Conservation (phyloP, 2,113 vertebrate genomes). For the Butorides virescens region DNA sequence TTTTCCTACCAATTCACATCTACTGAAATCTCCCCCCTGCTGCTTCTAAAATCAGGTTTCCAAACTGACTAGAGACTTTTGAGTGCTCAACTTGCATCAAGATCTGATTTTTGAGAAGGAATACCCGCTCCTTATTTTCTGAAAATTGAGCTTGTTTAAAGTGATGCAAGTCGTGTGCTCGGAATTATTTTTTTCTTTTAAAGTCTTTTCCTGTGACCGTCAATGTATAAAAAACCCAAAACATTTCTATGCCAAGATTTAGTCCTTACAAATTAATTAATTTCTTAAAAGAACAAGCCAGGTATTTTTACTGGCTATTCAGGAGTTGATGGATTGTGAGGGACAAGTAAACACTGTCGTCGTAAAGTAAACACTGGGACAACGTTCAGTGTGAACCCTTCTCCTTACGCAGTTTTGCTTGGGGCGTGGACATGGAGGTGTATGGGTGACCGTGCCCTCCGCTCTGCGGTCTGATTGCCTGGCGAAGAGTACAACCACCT, state of each 20-base stretch:
- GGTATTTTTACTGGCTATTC: neutral
- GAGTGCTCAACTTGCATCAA: neutral
- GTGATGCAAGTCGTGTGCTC: neutral
- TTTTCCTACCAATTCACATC: neutral
- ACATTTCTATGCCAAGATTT: neutral
- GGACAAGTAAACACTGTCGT: neutral
- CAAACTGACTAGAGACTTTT: neutral
- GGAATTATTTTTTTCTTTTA: rapidly evolving
- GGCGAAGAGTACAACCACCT: neutral
- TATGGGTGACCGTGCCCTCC: neutral
- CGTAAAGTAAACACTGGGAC: neutral
- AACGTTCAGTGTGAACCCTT: neutral
- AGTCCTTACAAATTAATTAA: neutral
- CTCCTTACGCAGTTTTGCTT: neutral
- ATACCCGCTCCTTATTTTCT: neutral
- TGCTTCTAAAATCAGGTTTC: neutral
- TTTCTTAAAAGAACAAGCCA: neutral
- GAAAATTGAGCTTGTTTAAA: neutral
- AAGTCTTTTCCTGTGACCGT: neutral
- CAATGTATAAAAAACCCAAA: neutral
- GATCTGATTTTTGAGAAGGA: neutral
- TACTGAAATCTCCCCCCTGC: neutral
- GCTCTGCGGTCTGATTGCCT: neutral
- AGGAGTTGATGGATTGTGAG: neutral
- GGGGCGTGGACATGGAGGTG: neutral